Percentiles rank a stretch among this genome's conserved stretches.
Conservation (phyloP, 1,140 invertebrate species). For the Trialeurodes vaporariorum region DNA sequence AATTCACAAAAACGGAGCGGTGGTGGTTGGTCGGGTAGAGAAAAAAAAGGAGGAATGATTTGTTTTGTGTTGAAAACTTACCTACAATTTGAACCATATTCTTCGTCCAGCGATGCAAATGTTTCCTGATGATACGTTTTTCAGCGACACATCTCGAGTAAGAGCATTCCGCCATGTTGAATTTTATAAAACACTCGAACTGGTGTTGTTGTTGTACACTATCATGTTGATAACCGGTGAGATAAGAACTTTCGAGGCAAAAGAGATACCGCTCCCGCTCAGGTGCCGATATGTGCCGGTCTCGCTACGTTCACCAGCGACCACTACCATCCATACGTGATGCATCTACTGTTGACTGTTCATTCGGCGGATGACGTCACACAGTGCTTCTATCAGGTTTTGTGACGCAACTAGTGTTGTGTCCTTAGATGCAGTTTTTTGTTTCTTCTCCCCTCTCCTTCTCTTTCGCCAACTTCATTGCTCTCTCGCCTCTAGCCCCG, state of each 20-base stretch:
- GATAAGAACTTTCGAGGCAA: neutral
- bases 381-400: neutral
- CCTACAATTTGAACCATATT: neutral
- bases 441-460: neutral
- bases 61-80: too few species aligned
- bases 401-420: neutral
- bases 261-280: neutral
- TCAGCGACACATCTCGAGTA: neutral
- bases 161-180: neutral
- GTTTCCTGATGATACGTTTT: neutral
- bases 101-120: neutral
- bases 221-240: neutral
- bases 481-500: neutral
- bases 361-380: neutral
- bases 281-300: neutral
- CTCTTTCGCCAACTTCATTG: too few species aligned
- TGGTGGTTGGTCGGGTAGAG: too few species aligned
- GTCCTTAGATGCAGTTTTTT: neutral
- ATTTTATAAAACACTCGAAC: conserved; percentile 1
- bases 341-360: neutral
- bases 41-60: too few species aligned
- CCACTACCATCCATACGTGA: neutral
- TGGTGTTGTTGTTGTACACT: neutral
- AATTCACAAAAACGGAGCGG: too few species aligned
- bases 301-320: neutral